These are phyloP conservation scores for Gallinago undulata DNA, from an alignment of 2,113 vertebrate species.

Conservation along the genomic window DNA sequence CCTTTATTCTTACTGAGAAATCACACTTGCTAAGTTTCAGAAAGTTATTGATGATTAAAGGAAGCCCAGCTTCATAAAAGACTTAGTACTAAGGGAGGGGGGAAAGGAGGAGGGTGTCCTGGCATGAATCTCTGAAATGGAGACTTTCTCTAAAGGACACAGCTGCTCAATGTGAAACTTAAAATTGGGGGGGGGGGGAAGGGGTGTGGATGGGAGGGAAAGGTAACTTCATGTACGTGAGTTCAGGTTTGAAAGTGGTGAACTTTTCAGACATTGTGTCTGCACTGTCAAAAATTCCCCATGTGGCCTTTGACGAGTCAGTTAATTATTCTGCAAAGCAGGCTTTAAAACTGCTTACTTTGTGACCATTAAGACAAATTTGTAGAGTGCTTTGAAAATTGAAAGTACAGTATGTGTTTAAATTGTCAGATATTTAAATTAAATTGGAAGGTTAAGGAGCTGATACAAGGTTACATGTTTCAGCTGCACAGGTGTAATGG, in stretches of 20 bases:
- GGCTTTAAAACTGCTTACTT: not conserved
- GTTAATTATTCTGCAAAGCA: not conserved
- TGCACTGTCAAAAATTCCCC: not conserved
- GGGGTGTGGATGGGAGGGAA: not conserved
- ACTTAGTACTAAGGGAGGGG: not conserved
- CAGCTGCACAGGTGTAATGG: not conserved
- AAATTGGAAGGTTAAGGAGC: not conserved
- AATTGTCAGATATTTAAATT: not conserved
- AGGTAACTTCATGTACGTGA: not conserved
- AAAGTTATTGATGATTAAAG: slow-evolving; percentile 9
- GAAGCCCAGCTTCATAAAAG: not conserved
- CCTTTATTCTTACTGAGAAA: not conserved
- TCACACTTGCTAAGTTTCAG: not conserved
- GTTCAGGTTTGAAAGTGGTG: not conserved
- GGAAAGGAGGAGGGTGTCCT: not conserved
- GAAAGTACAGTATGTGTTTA: not conserved
- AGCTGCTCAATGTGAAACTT: not conserved
- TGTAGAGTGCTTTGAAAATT: not conserved
- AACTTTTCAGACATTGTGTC: not conserved
- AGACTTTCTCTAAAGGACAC: not conserved
- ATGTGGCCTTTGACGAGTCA: not conserved
- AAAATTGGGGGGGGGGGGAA: not conserved
- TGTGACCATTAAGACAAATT: not conserved
- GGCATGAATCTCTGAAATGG: not conserved
- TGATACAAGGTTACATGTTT: not conserved